These are phyloP conservation scores for Drepana falcataria DNA, from an alignment of 2,888 invertebrate species.

Conservation along the genomic window DNA sequence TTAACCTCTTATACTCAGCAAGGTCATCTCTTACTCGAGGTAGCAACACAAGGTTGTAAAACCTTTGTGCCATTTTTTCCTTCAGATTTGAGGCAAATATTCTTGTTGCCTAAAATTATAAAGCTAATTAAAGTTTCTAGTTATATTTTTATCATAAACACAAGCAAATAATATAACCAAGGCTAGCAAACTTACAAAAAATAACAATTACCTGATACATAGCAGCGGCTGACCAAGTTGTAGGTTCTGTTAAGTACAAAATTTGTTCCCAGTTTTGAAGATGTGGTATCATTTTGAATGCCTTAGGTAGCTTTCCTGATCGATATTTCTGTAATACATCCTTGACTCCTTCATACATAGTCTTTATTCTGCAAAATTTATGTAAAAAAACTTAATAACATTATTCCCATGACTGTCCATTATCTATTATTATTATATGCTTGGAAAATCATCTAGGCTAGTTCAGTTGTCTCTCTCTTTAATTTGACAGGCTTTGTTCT, in stretches of 20 bases:
- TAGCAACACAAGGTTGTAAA: constrained; percentile 94
- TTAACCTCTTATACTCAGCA: constrained; percentile 94
- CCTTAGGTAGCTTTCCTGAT: constrained; percentile 98
- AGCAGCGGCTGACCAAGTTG: constrained; percentile 98
- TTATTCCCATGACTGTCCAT: too few relatives aligned
- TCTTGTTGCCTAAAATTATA: constrained; percentile 84
- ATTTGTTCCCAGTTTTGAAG: constrained; percentile 97
- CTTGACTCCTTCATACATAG: constrained; percentile 94
- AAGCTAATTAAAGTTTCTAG: not conserved
- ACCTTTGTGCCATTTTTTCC: constrained; percentile 97
- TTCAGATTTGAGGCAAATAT: constrained; percentile 98
- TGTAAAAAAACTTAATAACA: constrained; percentile 1
- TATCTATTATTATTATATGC: too few relatives aligned
- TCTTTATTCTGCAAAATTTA: constrained; percentile 77
- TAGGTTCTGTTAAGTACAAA: constrained; percentile 91
- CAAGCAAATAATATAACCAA: not conserved
- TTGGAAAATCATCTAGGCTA: too few relatives aligned
- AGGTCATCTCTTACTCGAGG: constrained; percentile 97
- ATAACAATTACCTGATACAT: constrained; percentile 92
- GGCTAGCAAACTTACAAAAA: not conserved
- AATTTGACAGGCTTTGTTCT: too few relatives aligned
- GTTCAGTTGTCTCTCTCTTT: too few relatives aligned
- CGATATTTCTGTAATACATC: constrained; percentile 93
- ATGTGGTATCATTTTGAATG: constrained; percentile 97
- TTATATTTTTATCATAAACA: constrained; percentile 1